These are phyloP conservation scores for Plecotus auritus DNA, from an alignment of 2,113 vertebrate genomes.

Conservation along the genomic window DNA sequence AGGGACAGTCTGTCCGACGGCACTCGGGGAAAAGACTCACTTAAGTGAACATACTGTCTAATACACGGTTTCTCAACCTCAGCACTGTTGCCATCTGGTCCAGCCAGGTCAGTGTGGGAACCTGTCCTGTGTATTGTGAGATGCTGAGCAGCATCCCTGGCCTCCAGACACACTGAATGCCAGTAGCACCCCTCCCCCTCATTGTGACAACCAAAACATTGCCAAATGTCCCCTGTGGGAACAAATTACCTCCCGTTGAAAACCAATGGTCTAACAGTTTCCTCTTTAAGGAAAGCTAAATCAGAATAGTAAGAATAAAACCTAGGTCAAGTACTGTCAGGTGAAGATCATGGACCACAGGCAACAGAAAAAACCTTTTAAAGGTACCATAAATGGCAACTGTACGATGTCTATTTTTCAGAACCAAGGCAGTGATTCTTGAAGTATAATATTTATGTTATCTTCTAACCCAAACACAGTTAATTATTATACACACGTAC, in stretches of 20 bases:
- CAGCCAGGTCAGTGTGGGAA: neutral
- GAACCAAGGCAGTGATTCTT: neutral
- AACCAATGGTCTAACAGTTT: neutral
- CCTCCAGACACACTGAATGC: neutral
- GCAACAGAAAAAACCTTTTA: neutral
- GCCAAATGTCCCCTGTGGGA: neutral
- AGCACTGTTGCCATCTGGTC: too few relatives aligned
- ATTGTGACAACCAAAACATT: neutral
- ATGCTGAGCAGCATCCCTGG: neutral
- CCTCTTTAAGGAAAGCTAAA: neutral
- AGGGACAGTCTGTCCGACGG: neutral
- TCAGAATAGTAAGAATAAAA: neutral
- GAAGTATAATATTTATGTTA: neutral
- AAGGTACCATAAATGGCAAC: neutral
- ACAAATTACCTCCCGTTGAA: neutral
- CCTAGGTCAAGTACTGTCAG: neutral
- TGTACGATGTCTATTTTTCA: neutral
- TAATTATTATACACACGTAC: neutral
- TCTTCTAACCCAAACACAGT: neutral
- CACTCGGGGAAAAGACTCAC: too few relatives aligned
- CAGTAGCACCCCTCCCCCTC: too few relatives aligned
- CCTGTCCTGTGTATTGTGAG: neutral
- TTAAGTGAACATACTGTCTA: neutral
- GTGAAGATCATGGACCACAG: too few relatives aligned
- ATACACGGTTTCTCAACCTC: fast-evolving